Evolutionary conservation across 2,888 invertebrate genomes (phyloP), one percentile per base, ranked within the genome.

Genomic region (Catocala fraxini): DNA sequence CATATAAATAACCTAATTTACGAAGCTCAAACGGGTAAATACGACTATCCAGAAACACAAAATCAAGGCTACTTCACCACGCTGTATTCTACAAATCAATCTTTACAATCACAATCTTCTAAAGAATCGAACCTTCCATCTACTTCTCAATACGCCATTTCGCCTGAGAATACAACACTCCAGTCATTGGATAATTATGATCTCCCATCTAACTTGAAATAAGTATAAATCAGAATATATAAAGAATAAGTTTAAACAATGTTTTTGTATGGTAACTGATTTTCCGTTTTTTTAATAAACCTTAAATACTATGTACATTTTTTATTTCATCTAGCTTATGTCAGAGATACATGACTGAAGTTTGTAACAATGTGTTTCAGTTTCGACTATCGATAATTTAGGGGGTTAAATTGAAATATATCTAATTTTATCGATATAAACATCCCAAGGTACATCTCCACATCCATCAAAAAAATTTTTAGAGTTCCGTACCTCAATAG

Each of bases 1-100:
- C 67, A 67, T 67, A 67, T 63, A 67, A 67, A 67, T 67, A 67
- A 63, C 55, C 55, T 67, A 63, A 67, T 67, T 67, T 67, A 67
- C 63, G 63, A 63, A 66, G 66, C 66, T 42, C 42, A 42, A 42
- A 9, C 9, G 9, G 42, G 42, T 42, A 42, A 42, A 42, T 42
- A 65, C 59, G 65, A 42, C 42, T 42, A 42, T 42, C 42, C 42
- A 42, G 42, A 42, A 42, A 42, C 42, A 10, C 42, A 42, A 42
- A 42, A 35, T 35, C 35, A 35, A 35, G 35, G 35, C 7, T 35
- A 56, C 63, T 58, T 57, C 63, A 63, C 63, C 57, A 58, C 63
- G 57, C 52, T 47, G 59, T 59, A 66, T 41, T 53, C 62, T 56
- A 62, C 59, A 63, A 65, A 65, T 63, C 12, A 13, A 35, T 35